Percentiles rank a stretch among this genome's conserved stretches.
Evolutionary conservation across 2,888 invertebrate genomes (phyloP).

Genomic region (Drosophila paramelanica): DNA sequence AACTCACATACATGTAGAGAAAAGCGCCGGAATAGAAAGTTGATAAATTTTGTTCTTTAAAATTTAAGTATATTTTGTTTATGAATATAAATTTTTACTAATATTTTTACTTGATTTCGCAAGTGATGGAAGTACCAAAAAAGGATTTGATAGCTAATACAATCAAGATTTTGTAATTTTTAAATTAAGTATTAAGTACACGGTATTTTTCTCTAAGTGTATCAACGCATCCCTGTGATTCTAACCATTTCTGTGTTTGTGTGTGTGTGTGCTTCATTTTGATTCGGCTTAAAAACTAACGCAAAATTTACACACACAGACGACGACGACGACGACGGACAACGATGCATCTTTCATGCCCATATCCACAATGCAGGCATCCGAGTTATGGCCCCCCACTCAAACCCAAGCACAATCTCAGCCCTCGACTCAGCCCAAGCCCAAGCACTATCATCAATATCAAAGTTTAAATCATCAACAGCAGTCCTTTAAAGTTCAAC

Average conservation of each 20-base stretch:
- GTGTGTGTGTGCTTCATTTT: conserved; percentile 40
- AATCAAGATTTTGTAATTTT: too few species aligned
- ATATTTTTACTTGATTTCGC: too few species aligned
- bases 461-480: conserved; percentile 69
- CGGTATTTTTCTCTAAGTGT: background rate
- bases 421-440: conserved; percentile 29
- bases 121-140: too few species aligned
- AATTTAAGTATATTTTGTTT: too few species aligned
- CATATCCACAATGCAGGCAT: conserved; percentile 52
- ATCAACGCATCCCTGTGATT: conserved; percentile 16
- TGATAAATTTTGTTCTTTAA: too few species aligned
- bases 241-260: conserved; percentile 48
- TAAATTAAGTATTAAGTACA: too few species aligned
- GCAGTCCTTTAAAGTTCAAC: conserved; percentile 83
- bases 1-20: background rate
- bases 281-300: conserved; percentile 54
- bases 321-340: conserved; percentile 52
- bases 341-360: conserved; percentile 70
- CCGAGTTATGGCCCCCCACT: conserved; percentile 23
- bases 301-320: conserved; percentile 68
- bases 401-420: conserved; percentile 17
- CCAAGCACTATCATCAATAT: conserved; percentile 68
- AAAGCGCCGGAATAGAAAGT: too few species aligned
- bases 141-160: too few species aligned
- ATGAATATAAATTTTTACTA: too few species aligned